A percentile compares a stretch with the other conserved stretches of the same genome.
Evolutionary conservation across 2,113 vertebrate genomes (phyloP).

Genomic region (Malaclemys terrapin): DNA sequence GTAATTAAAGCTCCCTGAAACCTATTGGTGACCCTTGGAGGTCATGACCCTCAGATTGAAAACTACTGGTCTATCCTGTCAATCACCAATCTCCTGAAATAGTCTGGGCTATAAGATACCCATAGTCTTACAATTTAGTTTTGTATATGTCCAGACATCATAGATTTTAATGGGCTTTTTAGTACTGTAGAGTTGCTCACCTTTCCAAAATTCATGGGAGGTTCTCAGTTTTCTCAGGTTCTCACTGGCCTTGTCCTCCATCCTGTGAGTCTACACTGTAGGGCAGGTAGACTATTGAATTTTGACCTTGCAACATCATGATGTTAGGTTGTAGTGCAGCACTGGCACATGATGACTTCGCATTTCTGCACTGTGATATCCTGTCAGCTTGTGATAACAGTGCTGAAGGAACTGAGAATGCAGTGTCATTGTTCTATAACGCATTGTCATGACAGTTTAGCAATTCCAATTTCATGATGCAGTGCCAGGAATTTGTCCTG

Average conservation of each 20-base stretch:
- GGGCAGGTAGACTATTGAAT: neutral
- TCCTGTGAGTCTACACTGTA: rapidly evolving
- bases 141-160: neutral
- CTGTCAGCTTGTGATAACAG: neutral
- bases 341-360: rapidly evolving
- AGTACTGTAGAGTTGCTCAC: neutral
- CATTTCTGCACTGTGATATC: neutral
- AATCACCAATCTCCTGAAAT: neutral
- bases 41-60: neutral
- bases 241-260: neutral
- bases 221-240: neutral
- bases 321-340: rapidly evolving
- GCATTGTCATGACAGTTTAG: neutral
- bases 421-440: neutral
- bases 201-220: neutral
- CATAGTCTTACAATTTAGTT: neutral
- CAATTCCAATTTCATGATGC: neutral
- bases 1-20: neutral
- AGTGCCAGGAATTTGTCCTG: neutral
- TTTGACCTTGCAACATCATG: neutral
- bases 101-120: neutral
- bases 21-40: neutral
- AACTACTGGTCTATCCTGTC: neutral
- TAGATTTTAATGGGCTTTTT: neutral
- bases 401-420: neutral